A percentile compares a stretch with the other conserved stretches of the same genome.
Conservation (phyloP, 2,888 invertebrate genomes). For the Polydrusus tereticollis region DNA sequence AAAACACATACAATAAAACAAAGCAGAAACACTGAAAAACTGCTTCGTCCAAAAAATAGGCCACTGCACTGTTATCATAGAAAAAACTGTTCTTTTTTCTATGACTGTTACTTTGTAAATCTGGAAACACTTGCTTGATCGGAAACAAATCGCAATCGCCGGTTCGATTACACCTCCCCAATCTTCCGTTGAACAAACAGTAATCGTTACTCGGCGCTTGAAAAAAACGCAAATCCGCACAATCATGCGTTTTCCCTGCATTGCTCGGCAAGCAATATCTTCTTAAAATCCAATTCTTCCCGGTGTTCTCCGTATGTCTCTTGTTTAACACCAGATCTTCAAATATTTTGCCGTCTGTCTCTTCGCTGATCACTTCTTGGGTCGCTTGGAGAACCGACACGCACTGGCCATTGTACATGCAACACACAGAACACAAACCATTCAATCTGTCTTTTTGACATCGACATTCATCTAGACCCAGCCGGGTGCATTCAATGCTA, state of each 20-base stretch:
- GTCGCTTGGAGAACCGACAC: conserved; percentile 17
- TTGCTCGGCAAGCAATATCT: background rate
- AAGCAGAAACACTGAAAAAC: too few species aligned
- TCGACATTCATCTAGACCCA: conserved; percentile 68
- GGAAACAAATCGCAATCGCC: conserved; percentile 4
- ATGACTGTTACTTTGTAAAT: background rate
- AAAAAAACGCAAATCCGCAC: conserved; percentile 23
- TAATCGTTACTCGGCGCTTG: conserved; percentile 11
- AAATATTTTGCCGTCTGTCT: background rate
- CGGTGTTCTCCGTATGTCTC: background rate
- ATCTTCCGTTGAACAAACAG: conserved; percentile 31
- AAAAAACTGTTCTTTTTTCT: too few species aligned
- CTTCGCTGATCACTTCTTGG: background rate
- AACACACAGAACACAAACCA: conserved; percentile 51
- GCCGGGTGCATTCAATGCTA: conserved; percentile 68
- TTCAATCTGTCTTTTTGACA: conserved; percentile 59
- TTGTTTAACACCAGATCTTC: background rate
- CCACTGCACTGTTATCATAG: too few species aligned
- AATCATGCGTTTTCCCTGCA: background rate
- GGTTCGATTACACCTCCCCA: conserved; percentile 27
- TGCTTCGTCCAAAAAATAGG: too few species aligned
- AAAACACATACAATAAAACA: too few species aligned
- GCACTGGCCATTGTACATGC: conserved; percentile 35
- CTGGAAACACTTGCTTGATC: conserved; percentile 28
- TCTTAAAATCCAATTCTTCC: background rate